A percentile compares a stretch with the other conserved stretches of the same genome.
Conservation (phyloP, 2,797 vertebrate species). For the Spheniscus humboldti region DNA sequence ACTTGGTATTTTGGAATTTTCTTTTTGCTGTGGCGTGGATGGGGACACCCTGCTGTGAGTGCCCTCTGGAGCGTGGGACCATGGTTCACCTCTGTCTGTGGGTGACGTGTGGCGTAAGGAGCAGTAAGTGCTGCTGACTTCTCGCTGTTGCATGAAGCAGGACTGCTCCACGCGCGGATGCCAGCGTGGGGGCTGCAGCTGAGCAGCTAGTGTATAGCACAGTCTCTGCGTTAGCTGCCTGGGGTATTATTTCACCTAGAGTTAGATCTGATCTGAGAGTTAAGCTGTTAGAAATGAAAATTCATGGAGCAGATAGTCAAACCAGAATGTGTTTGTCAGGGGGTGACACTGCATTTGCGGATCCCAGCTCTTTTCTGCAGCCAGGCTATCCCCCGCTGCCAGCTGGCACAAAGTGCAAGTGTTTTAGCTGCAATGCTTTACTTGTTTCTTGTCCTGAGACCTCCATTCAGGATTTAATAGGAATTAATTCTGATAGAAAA, state of each 20-base stretch:
- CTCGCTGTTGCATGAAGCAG: rapidly evolving
- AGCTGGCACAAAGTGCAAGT: background rate
- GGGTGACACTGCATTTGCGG: background rate
- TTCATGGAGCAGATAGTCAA: background rate
- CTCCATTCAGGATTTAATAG: background rate
- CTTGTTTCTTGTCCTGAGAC: background rate
- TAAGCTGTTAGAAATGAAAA: background rate
- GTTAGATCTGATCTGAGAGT: background rate
- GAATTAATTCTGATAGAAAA: background rate
- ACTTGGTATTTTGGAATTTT: background rate
- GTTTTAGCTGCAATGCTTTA: background rate
- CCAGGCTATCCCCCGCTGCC: background rate
- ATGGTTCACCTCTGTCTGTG: rapidly evolving
- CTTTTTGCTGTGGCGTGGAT: background rate
- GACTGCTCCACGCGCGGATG: background rate
- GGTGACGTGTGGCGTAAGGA: background rate
- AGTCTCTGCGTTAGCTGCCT: background rate
- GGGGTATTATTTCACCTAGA: background rate
- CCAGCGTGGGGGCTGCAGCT: background rate
- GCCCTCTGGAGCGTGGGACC: background rate
- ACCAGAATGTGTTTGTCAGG: background rate
- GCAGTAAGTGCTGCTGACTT: background rate
- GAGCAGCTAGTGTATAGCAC: background rate
- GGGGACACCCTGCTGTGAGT: background rate
- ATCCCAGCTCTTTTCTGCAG: background rate